Base-by-base conservation (phyloP, 2,888 invertebrate species). In the Meta bourneti region DNA sequence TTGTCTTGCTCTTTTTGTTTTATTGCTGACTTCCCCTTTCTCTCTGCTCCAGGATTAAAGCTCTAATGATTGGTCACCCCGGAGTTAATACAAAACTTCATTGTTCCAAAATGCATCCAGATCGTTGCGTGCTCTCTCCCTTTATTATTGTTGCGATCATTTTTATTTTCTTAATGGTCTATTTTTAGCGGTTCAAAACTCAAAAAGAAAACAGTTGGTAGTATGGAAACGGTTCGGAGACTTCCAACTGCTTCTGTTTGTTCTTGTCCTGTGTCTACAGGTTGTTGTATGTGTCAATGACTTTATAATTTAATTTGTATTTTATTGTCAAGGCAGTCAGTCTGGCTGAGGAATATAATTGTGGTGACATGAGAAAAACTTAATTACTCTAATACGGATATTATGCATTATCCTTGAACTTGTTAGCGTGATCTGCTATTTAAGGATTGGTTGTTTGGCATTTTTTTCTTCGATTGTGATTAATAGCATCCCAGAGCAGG, bases 1-100 rank as follows among this genome's bases (percentile, higher is more conserved):
- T 54, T 49, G 79, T 87, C 80, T 87, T 70, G 51, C 72, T 51
- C 20, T 34, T 20, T 82, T 71, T 82, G 49, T 70, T 52, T 19
- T 49, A 70, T 82, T 82, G 54, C 69, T 51, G 61, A 80, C 70
- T 72, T 74, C 80, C 72, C 49, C 16, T 80, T 85, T 86, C 86
- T 77, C 79, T 77, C 52, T 81, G 69, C 51, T 52, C 48, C 20
- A 20, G 78, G 86, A 91, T 91, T 91, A 90, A 79, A 72, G 82
- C 86, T 69, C 72, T 77, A 70, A 80, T 79, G 80, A 82, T 81
- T 86, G 86, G 80, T 74, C 80, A 91, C 54, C 77, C 80, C 72
- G 69, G 51, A 78, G 71, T 89, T 61, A 83, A 83, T 89, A 89
- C 89, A 89, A 89, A 89, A 89, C 89, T 84, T 77, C 89, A 89